These are phyloP conservation scores for Lithophane semibrunnea DNA, from an alignment of 2,888 invertebrate genomes.

Conservation along the genomic window DNA sequence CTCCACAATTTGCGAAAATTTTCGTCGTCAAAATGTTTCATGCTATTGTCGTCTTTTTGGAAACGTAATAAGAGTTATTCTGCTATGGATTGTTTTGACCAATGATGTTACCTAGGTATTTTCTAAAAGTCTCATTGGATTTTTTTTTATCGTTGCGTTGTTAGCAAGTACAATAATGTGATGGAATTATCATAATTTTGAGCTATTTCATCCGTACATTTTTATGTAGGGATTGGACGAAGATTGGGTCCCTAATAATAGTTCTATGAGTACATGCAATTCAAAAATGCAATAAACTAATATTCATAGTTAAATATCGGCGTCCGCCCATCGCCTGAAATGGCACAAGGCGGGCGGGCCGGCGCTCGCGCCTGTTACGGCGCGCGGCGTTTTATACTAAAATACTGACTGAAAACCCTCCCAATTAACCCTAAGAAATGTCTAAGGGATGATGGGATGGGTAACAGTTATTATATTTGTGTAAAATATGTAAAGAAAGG, in stretches of 20 bases:
- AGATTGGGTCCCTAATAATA: no score
- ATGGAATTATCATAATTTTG: not conserved
- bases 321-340: constrained; percentile 80
- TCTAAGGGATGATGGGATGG: constrained; percentile 56
- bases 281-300: constrained; percentile 31
- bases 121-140: not conserved
- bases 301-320: constrained; percentile 49
- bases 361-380: constrained; percentile 69
- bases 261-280: constrained; percentile 28
- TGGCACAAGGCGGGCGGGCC: constrained; percentile 74
- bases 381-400: constrained; percentile 60
- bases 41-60: constrained; percentile 43
- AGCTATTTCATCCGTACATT: no score
- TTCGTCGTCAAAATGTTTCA: constrained; percentile 40
- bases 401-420: constrained; percentile 55
- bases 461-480: constrained; percentile 46
- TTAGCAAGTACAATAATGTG: not conserved
- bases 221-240: no score
- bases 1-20: constrained; percentile 49
- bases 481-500: constrained; percentile 61
- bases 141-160: no score
- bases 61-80: constrained; percentile 27
- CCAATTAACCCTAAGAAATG: constrained; percentile 43
- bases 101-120: not conserved
- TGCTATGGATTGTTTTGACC: constrained; percentile 2